A percentile compares a stretch with the other conserved stretches of the same genome.
phyloP scores from a whole-genome alignment of 2,797 vertebrate species.

The Buceros bicornis region DNA sequence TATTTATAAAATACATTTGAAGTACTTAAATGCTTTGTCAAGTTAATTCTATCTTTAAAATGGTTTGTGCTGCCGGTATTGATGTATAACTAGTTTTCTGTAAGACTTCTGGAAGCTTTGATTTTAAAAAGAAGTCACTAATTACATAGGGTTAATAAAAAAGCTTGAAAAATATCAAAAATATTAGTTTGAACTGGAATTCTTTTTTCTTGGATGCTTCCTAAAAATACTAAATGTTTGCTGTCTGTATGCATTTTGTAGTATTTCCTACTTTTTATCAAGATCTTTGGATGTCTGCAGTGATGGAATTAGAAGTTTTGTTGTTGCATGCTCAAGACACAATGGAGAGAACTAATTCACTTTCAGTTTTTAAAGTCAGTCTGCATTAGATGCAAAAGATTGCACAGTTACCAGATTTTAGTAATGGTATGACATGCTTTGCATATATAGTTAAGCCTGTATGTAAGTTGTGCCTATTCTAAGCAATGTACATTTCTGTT shows the following conservation, averaged over 20 bases:
- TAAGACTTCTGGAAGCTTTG: neutral
- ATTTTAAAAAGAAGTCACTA: neutral
- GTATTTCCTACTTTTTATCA: neutral
- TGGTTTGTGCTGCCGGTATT: neutral
- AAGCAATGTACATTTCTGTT: neutral
- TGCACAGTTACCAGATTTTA: neutral
- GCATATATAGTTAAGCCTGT: neutral
- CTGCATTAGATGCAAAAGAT: neutral
- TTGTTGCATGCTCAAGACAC: neutral
- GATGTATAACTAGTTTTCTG: neutral
- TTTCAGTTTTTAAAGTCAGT: neutral
- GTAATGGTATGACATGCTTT: neutral
- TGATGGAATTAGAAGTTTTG: neutral
- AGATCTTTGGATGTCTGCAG: neutral
- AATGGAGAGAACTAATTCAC: neutral
- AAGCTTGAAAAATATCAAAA: neutral
- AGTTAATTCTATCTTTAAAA: neutral
- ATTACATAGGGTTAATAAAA: neutral
- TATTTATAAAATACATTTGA: neutral
- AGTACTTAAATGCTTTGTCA: neutral
- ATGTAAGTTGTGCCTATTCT: neutral
- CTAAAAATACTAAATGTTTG: neutral
- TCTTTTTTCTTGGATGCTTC: neutral
- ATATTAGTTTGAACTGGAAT: neutral
- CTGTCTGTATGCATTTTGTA: neutral